Evolutionary conservation across 2,888 invertebrate species (phyloP).

Genomic region (Chymomyza procnemis): DNA sequence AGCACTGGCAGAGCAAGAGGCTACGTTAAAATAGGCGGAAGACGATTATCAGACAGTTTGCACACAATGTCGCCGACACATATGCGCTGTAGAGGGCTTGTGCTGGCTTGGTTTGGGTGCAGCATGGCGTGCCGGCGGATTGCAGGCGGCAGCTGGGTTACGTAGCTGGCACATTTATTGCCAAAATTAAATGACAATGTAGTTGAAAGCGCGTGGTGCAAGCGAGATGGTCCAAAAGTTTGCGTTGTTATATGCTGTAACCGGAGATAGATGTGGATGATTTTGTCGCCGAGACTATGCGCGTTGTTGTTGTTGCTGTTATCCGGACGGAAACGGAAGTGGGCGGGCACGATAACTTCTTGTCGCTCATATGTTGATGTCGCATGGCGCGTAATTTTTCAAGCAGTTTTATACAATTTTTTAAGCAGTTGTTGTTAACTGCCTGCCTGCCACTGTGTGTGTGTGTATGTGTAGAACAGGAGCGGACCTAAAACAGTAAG

Average conservation of each 20-base stretch:
- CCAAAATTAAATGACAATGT: slow-evolving; percentile 76
- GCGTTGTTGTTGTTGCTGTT: background rate
- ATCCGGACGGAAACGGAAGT: slow-evolving; percentile 28
- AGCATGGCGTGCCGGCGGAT: background rate
- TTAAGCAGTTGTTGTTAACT: background rate
- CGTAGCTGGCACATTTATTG: slow-evolving; percentile 64
- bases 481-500: no score
- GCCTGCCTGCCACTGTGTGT: no score
- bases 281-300: slow-evolving; percentile 15
- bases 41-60: slow-evolving; percentile 74
- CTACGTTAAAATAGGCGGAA: slow-evolving; percentile 71
- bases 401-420: slow-evolving; percentile 65
- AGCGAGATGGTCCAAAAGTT: slow-evolving; percentile 26
- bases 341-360: slow-evolving; percentile 26
- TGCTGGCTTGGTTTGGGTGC: background rate
- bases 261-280: slow-evolving; percentile 38
- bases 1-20: slow-evolving; percentile 12
- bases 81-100: background rate
- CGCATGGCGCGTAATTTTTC: slow-evolving; percentile 58
- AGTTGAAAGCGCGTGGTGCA: slow-evolving; percentile 51
- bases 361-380: slow-evolving; percentile 37
- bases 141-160: background rate
- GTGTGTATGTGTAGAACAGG: background rate
- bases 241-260: slow-evolving; percentile 23
- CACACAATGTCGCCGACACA: slow-evolving; percentile 61